phyloP scores from a whole-genome alignment of 1,140 invertebrate genomes.

The Coelopa frigida region DNA sequence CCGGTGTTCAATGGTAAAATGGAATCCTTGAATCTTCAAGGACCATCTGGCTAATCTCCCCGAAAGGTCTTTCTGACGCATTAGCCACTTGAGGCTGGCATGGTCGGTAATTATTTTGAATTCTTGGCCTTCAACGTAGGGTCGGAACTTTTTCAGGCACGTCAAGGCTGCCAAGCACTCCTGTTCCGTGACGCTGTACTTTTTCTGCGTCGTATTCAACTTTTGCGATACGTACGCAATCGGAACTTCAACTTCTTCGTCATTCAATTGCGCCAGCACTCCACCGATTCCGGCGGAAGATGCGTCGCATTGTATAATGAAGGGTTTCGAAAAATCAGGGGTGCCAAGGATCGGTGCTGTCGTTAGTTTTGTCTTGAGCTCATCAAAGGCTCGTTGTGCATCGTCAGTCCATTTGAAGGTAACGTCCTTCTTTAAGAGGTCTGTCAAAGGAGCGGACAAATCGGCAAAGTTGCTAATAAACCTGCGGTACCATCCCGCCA shows the following conservation, averaged over 20 bases:
- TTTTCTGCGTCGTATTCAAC: constrained; percentile 13
- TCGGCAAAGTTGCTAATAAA: constrained; percentile 36
- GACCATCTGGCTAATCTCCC: constrained; percentile 33
- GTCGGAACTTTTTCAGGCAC: constrained; percentile 42
- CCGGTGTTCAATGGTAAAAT: constrained; percentile 38
- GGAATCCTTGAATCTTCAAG: constrained; percentile 20
- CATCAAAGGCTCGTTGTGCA: constrained; percentile 14
- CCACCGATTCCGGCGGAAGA: constrained; percentile 13
- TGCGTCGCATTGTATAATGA: constrained; percentile 16
- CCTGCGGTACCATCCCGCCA: too few relatives aligned
- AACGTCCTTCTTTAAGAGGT: constrained; percentile 2
- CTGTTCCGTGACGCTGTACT: constrained; percentile 33
- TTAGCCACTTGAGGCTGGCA: constrained; percentile 21
- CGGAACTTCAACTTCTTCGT: constrained; percentile 20
- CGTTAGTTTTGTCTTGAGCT: constrained; percentile 13
- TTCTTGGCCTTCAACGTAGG: constrained; percentile 39
- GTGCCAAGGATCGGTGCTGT: constrained; percentile 19
- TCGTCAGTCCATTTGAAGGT: constrained; percentile 6
- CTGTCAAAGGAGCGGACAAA: constrained; percentile 25
- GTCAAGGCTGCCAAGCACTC: constrained; percentile 45
- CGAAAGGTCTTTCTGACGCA: constrained; percentile 21
- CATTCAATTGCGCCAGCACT: constrained; percentile 25
- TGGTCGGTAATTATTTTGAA: constrained; percentile 42
- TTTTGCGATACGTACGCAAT: constrained; percentile 15
- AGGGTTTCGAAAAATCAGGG: constrained; percentile 19